Conservation (phyloP, 2,888 invertebrate species). For the Parelbella ahira region DNA sequence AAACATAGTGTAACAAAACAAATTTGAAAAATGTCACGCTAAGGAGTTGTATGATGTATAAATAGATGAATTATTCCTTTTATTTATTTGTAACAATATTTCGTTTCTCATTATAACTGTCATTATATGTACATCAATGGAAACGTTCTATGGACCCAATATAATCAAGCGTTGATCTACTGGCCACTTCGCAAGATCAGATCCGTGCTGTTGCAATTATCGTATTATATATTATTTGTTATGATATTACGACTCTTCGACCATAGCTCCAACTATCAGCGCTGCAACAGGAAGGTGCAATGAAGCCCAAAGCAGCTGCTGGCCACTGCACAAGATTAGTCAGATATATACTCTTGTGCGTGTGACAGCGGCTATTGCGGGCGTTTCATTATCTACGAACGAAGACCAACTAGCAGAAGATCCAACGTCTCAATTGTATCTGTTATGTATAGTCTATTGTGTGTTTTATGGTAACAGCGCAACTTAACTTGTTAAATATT, state of each 20-base stretch:
- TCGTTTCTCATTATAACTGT: too few species aligned
- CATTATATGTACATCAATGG: background rate
- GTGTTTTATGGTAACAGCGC: background rate
- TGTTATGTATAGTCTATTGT: constrained; percentile 13
- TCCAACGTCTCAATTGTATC: constrained; percentile 15
- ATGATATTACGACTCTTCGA: background rate
- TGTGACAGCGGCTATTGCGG: constrained; percentile 99
- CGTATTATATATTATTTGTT: background rate
- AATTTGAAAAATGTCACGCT: too few species aligned
- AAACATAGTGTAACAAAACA: too few species aligned
- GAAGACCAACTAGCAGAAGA: constrained; percentile 32
- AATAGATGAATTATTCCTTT: too few species aligned
- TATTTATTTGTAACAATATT: too few species aligned
- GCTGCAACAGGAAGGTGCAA: constrained; percentile 33
- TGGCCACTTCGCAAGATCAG: constrained; percentile 3
- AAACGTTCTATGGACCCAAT: background rate
- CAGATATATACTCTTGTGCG: constrained; percentile 95
- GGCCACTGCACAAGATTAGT: constrained; percentile 99
- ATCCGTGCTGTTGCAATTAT: constrained; percentile 6
- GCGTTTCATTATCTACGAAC: constrained; percentile 78
- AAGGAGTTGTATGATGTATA: too few species aligned
- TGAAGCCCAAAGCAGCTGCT: constrained; percentile 96
- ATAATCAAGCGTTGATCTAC: background rate
- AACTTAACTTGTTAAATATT: too few species aligned
- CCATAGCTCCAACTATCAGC: background rate